Conservation (phyloP, 2,888 invertebrate species). For the Nycteola revayana region DNA sequence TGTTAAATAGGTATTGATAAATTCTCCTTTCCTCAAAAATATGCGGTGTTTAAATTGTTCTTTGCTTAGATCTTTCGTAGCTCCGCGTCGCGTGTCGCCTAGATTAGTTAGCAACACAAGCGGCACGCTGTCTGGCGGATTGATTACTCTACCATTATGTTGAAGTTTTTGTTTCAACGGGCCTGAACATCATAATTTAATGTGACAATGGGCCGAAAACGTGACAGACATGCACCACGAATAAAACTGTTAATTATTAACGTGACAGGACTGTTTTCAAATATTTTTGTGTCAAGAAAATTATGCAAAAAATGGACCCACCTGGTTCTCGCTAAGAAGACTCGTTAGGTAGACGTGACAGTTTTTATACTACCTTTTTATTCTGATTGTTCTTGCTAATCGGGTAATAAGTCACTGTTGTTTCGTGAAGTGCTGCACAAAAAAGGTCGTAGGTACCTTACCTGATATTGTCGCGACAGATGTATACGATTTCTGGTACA, state of each 20-base stretch:
- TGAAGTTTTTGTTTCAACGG: constrained; percentile 48
- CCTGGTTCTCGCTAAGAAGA: constrained; percentile 22
- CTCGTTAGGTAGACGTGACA: constrained; percentile 6
- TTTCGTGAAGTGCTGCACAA: constrained; percentile 17
- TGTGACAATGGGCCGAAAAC: constrained; percentile 18
- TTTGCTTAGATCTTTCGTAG: constrained; percentile 42
- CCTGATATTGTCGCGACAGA: constrained; percentile 5
- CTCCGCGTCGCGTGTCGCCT: constrained; percentile 41
- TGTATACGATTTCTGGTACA: constrained; percentile 1
- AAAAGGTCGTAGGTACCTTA: constrained; percentile 15
- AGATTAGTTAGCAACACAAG: constrained; percentile 52
- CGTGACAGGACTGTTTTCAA: constrained; percentile 30
- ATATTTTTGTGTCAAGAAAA: constrained; percentile 20
- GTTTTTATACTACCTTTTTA: constrained; percentile 23
- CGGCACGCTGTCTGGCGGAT: constrained; percentile 73
- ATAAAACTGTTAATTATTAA: constrained; percentile 42
- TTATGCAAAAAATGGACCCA: constrained; percentile 25
- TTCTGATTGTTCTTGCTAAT: constrained; percentile 28
- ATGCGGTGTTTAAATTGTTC: no score
- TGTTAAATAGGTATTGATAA: no score
- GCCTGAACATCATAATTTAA: constrained; percentile 26
- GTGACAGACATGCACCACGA: constrained; percentile 24
- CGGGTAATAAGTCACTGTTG: constrained; percentile 21
- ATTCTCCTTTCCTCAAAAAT: no score
- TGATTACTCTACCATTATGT: constrained; percentile 44